Percentiles rank a stretch among this genome's conserved stretches.
Conservation (phyloP, 2,888 invertebrate genomes). For the Erynnis tages region DNA sequence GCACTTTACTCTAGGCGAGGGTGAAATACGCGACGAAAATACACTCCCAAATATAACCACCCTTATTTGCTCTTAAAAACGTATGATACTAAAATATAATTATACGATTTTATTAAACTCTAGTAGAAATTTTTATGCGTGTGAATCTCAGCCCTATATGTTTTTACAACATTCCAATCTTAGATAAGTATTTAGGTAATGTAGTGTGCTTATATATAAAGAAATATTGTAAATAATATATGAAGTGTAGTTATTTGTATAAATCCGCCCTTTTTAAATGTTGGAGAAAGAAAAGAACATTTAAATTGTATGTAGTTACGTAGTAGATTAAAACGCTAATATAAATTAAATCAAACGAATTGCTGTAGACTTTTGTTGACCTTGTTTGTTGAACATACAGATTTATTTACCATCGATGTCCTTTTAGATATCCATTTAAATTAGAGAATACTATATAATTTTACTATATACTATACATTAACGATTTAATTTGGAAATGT, state of each 20-base stretch:
- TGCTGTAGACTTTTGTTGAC: constrained; percentile 14
- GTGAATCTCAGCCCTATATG: constrained; percentile 19
- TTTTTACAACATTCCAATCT: constrained; percentile 25
- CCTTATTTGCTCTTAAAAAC: neutral
- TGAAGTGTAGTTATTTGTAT: constrained; percentile 63
- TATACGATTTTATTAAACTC: neutral
- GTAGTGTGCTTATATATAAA: constrained; percentile 65
- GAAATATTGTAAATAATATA: constrained; percentile 67
- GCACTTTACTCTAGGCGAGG: no score
- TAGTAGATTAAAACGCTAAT: constrained; percentile 24
- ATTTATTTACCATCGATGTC: constrained; percentile 22
- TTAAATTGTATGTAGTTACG: constrained; percentile 13
- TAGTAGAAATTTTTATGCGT: constrained; percentile 8
- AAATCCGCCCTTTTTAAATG: constrained; percentile 64
- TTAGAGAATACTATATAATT: constrained; percentile 27
- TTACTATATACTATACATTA: constrained; percentile 27
- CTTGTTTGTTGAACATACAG: constrained; percentile 10
- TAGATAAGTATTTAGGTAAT: constrained; percentile 29
- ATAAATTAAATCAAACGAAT: constrained; percentile 26
- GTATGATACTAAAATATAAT: neutral
- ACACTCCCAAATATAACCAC: no score
- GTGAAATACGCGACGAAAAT: no score
- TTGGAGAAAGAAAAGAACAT: constrained; percentile 8
- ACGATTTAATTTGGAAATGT: constrained; percentile 40
- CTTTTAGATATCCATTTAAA: constrained; percentile 30